Evolutionary conservation across 30 jellyfish, hydroid and myxozoan species (phyloP).

Genomic region (Hydra vulgaris): DNA sequence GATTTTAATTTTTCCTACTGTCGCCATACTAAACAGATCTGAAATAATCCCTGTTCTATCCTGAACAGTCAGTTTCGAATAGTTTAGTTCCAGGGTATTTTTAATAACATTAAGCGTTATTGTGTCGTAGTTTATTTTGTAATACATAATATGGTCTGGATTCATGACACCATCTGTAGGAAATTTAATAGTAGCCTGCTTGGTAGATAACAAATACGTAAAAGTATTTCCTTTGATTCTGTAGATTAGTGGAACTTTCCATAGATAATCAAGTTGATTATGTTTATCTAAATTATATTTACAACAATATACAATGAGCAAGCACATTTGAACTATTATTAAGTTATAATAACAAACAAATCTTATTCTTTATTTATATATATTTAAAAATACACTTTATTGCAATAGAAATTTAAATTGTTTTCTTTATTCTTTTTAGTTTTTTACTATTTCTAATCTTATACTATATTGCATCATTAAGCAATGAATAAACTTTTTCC

Average conservation of each 20-base stretch:
- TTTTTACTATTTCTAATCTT: no score
- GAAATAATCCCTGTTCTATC: constrained; percentile 68
- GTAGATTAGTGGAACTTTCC: constrained; percentile 74
- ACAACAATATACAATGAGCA: no score
- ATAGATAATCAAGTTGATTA: no score
- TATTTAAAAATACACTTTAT: no score
- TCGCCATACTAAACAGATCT: constrained; percentile 68
- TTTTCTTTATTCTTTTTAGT: no score
- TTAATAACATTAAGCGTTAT: constrained; percentile 39
- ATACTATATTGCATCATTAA: no score
- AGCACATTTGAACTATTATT: no score
- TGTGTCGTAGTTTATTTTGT: constrained; percentile 43
- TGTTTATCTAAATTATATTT: no score
- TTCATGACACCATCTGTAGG: constrained; percentile 31
- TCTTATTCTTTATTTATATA: no score
- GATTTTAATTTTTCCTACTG: constrained; percentile 35
- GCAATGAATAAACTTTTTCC: no score
- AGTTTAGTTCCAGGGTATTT: constrained; percentile 36
- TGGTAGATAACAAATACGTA: constrained; percentile 22
- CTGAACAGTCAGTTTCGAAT: constrained; percentile 30
- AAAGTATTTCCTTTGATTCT: constrained; percentile 2
- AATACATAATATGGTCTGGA: constrained; percentile 48
- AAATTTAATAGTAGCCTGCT: constrained; percentile 19
- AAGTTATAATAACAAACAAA: no score
- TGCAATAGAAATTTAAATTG: no score